A percentile compares a stretch with the other conserved stretches of the same genome.
These are phyloP conservation scores for Brachionus paranguensis DNA, from an alignment of 1,140 invertebrate species.

Conservation along the genomic window DNA sequence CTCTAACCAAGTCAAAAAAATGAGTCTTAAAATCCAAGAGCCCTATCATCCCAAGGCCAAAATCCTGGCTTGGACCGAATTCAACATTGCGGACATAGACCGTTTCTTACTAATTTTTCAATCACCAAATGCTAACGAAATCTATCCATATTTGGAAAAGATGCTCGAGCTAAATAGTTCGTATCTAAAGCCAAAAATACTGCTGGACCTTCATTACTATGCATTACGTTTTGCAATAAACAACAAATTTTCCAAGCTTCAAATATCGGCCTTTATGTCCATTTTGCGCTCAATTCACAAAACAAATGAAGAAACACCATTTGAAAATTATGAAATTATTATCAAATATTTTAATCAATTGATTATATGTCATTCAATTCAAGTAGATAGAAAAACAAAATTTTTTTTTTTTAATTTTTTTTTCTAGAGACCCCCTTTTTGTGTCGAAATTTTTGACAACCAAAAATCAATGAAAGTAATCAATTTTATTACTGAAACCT, in stretches of 20 bases:
- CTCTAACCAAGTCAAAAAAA: background rate
- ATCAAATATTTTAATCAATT: slow-evolving; percentile 9
- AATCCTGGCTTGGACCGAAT: slow-evolving; percentile 27
- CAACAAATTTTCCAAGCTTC: slow-evolving; percentile 6
- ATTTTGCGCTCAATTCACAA: slow-evolving; percentile 35
- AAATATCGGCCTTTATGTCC: slow-evolving; percentile 19
- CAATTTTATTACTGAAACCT: background rate
- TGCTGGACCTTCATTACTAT: slow-evolving; percentile 31
- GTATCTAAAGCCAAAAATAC: slow-evolving; percentile 15
- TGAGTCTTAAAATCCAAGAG: slow-evolving; percentile 24
- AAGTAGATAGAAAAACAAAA: background rate
- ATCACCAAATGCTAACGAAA: background rate
- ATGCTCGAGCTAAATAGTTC: background rate
- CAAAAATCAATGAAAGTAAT: background rate
- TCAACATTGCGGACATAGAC: slow-evolving; percentile 18
- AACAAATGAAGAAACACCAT: slow-evolving; percentile 20
- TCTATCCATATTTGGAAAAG: slow-evolving; percentile 13
- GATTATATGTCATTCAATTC: slow-evolving; percentile 22
- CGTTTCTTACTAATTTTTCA: background rate
- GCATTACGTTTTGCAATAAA: slow-evolving; percentile 21
- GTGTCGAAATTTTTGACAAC: slow-evolving; percentile 12
- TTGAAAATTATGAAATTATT: slow-evolving; percentile 19
- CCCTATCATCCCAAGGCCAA: background rate
- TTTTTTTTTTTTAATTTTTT: background rate
- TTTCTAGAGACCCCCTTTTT: slow-evolving; percentile 22